A percentile compares a stretch with the other conserved stretches of the same genome.
Conservation (phyloP, 2,113 vertebrate genomes). For the Ranitomeya variabilis region DNA sequence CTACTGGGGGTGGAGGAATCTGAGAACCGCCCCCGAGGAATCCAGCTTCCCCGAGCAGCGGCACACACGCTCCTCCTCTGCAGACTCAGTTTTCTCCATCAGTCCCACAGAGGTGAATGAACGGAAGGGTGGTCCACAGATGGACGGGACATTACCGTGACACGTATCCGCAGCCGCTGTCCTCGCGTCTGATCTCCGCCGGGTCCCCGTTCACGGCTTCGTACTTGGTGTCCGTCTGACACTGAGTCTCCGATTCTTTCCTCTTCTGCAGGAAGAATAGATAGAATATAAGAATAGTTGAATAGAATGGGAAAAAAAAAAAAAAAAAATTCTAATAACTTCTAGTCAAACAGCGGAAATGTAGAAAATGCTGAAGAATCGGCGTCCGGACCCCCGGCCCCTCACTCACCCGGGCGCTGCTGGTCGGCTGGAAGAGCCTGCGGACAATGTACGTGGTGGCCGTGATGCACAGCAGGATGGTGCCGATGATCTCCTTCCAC, state of each 20-base stretch:
- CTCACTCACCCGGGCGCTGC: slow-evolving; percentile 76
- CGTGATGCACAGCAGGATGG: slow-evolving; percentile 92
- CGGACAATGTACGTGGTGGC: slow-evolving; percentile 93
- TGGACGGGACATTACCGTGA: slow-evolving; percentile 81
- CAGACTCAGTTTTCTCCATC: too few relatives aligned
- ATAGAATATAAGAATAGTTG: too few relatives aligned
- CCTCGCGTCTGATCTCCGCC: slow-evolving; percentile 76
- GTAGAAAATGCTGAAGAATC: too few relatives aligned
- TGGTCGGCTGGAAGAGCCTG: slow-evolving; percentile 89
- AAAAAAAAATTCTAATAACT: background rate
- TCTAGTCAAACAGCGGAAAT: too few relatives aligned
- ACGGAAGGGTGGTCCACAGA: too few relatives aligned
- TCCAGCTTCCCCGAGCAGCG: too few relatives aligned
- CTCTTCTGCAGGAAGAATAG: slow-evolving; percentile 85
- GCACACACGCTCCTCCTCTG: too few relatives aligned
- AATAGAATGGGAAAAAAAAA: slow-evolving; percentile 59
- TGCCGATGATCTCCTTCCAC: slow-evolving; percentile 97
- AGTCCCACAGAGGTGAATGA: too few relatives aligned
- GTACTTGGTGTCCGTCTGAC: slow-evolving; percentile 92
- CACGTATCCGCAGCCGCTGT: slow-evolving; percentile 83
- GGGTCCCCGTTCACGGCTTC: slow-evolving; percentile 77
- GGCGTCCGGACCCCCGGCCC: too few relatives aligned
- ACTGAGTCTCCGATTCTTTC: slow-evolving; percentile 96
- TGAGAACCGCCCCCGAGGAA: too few relatives aligned
- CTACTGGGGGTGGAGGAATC: too few relatives aligned